Conservation (phyloP, 1,140 invertebrate species). For the Sitobion miscanthi region DNA sequence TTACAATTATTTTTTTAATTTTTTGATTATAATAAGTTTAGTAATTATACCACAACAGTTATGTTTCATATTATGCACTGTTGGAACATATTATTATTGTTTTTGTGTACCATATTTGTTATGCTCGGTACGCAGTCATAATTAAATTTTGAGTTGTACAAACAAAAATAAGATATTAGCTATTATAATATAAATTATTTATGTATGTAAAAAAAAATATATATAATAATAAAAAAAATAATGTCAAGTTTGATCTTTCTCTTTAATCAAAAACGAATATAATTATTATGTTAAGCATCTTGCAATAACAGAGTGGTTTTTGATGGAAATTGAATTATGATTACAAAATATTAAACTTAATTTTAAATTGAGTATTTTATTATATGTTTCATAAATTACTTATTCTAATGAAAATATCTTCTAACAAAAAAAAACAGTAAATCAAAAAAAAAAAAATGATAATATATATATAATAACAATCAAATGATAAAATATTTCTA, state of each 20-base stretch:
- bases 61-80: neutral
- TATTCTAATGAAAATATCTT: slow-evolving; percentile 45
- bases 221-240: slow-evolving; percentile 31
- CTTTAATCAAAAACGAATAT: neutral
- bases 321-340: neutral
- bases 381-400: slow-evolving; percentile 38
- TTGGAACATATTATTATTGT: neutral
- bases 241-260: slow-evolving; percentile 20
- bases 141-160: neutral
- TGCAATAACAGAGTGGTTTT: neutral
- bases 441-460: slow-evolving; percentile 31
- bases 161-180: slow-evolving; percentile 23
- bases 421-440: slow-evolving; percentile 54
- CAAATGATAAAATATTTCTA: slow-evolving; percentile 44
- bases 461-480: slow-evolving; percentile 50
- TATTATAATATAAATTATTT: slow-evolving; percentile 21
- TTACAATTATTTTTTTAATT: neutral
- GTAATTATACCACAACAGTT: neutral
- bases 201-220: slow-evolving; percentile 29
- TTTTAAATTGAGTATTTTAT: slow-evolving; percentile 47
- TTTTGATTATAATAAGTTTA: neutral
- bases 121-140: neutral
- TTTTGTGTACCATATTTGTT: neutral
- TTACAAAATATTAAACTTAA: slow-evolving; percentile 30
- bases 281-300: neutral